Conservation (phyloP, 2,113 vertebrate genomes). For the Tylochromis polylepis region DNA sequence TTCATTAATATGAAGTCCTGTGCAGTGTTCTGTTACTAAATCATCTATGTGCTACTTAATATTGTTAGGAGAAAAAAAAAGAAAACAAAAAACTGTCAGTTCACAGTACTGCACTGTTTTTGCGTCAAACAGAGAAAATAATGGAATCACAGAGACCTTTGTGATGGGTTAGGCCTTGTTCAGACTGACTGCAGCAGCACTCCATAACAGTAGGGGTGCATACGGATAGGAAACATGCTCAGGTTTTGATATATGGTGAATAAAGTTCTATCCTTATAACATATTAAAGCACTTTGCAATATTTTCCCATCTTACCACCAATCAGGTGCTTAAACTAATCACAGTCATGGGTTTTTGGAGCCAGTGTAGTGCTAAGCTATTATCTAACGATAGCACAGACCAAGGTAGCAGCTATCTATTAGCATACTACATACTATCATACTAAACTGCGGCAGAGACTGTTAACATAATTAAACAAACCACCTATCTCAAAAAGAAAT, state of each 20-base stretch:
- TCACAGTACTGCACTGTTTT: neutral
- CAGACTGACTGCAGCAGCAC: neutral
- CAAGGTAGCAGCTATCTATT: neutral
- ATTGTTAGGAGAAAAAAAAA: neutral
- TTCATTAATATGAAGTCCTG: neutral
- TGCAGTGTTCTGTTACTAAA: neutral
- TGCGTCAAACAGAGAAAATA: neutral
- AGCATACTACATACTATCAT: neutral
- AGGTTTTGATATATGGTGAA: neutral
- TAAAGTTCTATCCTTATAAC: neutral
- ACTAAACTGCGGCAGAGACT: neutral
- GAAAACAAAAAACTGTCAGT: neutral
- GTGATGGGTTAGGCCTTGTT: neutral
- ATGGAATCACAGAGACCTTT: neutral
- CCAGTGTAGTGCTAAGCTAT: neutral
- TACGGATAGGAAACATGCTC: neutral
- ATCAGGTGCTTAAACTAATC: neutral
- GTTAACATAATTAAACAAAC: neutral
- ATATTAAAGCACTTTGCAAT: neutral
- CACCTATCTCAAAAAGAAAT: neutral
- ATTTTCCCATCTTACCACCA: neutral
- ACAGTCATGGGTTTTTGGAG: neutral
- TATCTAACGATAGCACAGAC: neutral
- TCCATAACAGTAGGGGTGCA: neutral
- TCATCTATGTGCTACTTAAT: neutral